Base-by-base conservation (phyloP, 2,797 vertebrate genomes). In the Epinephelus awoara region DNA sequence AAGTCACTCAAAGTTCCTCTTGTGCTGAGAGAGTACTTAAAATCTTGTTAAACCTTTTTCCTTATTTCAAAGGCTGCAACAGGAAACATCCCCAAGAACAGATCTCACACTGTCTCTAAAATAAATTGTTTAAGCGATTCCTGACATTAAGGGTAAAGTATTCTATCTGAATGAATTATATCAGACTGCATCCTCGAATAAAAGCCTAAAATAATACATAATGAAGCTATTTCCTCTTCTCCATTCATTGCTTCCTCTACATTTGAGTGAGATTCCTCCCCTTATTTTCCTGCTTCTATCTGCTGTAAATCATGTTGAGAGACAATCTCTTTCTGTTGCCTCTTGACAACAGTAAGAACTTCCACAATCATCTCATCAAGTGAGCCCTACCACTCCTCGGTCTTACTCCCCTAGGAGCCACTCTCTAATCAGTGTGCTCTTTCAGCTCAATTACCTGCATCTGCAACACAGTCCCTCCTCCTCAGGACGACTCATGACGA, bases 361-460 rank as follows among this genome's bases (percentile, higher is more conserved):
- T 71, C 14, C 38, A 52, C 1, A 44, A 40, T 12, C 27, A 19
- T 67, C 51, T n/a, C 19, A 57, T 21, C 13, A 57, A 50, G 40
- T 23, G 29, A 40, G 46, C 54, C 17, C 21, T 67, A 34, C 29
- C 3, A 29, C 38, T 77, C 25, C 19, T 67, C 17, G 15, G 18
- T 66, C 15, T 0, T 18, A 34, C 8, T 51, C 25, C 21, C 6
- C n/a, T 7, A 38, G 40, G 1, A 23, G 38, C 19, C 46, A 65
- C 4, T 27, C 1, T 4, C 2, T 54, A 58, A 64, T 77, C 27
- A 47, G 9, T 3, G 8, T 21, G 14, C 7, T 61, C 40, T 49
- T 29, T 72, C 46, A 58, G 5, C 51, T 70, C 59, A 6, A 50
- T 59, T 42, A 70, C 47, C 27, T 58, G 67, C 34, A 72, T 15